Evolutionary conservation across 2,888 invertebrate species (phyloP), one percentile per base, ranked within the genome.

Genomic region (Hartigia nigra): DNA sequence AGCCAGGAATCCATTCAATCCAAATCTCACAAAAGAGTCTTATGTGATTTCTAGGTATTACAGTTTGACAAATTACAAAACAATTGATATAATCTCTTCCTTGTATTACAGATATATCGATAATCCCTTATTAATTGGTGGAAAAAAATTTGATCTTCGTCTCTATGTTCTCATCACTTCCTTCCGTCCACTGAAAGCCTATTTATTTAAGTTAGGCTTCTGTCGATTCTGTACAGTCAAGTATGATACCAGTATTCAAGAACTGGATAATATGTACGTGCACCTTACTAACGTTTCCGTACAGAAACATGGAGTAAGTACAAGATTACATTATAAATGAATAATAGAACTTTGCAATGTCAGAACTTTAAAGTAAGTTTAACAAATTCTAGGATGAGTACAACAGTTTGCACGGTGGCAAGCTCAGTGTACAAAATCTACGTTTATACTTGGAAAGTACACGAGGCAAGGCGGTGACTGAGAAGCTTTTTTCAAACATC

Each of bases 241-340:
- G 91, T 98, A 98, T 90, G 97, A 98, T 90, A 96, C 96, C 2
- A 97, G 96, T 91, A 96, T 96, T 70, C 96, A 96, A 70, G 97
- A 97, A 91, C 92, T 97, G 85, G 97, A 98, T 91, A 98, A 97
- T 91, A 97, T 97, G 95, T 98, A 97, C 89, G 97, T 98, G 77
- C 98, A 98, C 93, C 93, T 98, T 77, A 98, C 98, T 14, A 99
- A 99, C 91, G 98, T 98, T 5, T 98, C 98, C 80, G 98, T 99
- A n/a, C 99, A 99, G 92, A 98, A 98, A 92, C 98, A 98, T 90
- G 98, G 98, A 84, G 96, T 96, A 92, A 92, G 94, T 92, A 81
- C 69, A 74, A 34, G 9, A 23, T 55, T 23, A 55, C 1, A 55
- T 23, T 2, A 75, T 37, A 76, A 78, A 78, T 70, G 36, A 55